These are phyloP conservation scores for Columbina picui DNA, from an alignment of 2,113 vertebrate genomes.

Conservation along the genomic window DNA sequence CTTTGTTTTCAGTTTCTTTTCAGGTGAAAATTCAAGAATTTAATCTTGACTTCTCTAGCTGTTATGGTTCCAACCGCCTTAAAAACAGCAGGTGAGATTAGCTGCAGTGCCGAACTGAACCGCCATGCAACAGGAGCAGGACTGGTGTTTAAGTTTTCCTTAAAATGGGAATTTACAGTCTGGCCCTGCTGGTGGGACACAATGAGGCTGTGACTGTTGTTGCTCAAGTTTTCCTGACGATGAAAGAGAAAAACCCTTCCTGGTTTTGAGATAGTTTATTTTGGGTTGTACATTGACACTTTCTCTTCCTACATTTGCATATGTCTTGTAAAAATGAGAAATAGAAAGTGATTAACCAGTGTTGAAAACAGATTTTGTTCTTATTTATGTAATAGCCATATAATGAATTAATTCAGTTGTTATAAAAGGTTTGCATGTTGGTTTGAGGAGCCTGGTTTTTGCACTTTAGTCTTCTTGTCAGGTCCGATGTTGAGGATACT, in stretches of 20 bases:
- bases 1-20: neutral
- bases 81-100: neutral
- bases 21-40: neutral
- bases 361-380: neutral
- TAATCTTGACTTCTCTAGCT: neutral
- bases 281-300: neutral
- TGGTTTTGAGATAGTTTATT: neutral
- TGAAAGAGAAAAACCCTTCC: neutral
- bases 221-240: neutral
- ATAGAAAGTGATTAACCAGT: neutral
- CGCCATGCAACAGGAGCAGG: neutral
- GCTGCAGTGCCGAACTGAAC: neutral
- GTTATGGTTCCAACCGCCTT: neutral
- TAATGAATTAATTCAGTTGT: neutral
- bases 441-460: neutral
- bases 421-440: neutral
- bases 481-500: neutral
- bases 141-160: neutral
- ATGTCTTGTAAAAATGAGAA: neutral
- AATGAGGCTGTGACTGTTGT: neutral
- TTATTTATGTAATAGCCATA: neutral
- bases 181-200: neutral
- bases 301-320: neutral
- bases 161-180: neutral
- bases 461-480: neutral